A percentile compares a stretch with the other conserved stretches of the same genome.
These are phyloP conservation scores for Heliornis fulica DNA, from an alignment of 2,113 vertebrate species.

Conservation along the genomic window DNA sequence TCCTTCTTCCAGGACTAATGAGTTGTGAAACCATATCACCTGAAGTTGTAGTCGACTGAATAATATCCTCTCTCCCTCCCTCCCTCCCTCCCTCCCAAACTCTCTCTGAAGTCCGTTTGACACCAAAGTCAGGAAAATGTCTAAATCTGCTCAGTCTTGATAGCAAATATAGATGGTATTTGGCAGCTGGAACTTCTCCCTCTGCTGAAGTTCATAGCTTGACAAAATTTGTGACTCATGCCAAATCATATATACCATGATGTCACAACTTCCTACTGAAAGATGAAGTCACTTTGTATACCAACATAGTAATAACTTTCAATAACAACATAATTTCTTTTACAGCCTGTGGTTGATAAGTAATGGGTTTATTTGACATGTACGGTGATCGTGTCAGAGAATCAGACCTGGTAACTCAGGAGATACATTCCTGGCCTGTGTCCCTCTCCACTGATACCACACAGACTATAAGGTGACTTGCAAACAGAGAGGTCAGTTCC, in stretches of 20 bases:
- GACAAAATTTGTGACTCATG: not conserved
- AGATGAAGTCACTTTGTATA: not conserved
- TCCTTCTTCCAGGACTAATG: not conserved
- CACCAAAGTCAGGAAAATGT: not conserved
- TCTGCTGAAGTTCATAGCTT: not conserved
- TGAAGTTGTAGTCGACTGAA: not conserved
- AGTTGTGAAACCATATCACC: not conserved
- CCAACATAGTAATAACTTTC: not conserved
- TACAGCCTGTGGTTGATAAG: not conserved
- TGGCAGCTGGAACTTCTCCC: not conserved
- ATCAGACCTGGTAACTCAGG: not conserved
- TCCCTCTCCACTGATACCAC: not conserved
- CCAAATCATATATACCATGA: not conserved
- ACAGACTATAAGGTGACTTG: not conserved
- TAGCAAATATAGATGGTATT: not conserved
- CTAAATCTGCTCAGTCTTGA: not conserved
- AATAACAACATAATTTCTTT: not conserved
- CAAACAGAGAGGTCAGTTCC: not conserved
- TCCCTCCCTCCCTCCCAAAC: not conserved
- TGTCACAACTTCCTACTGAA: not conserved
- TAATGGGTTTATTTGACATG: not conserved
- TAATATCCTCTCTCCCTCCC: accelerated
- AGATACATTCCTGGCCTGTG: not conserved
- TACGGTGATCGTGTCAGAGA: not conserved
- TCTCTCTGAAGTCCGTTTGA: not conserved